Percentiles rank a stretch among this genome's conserved stretches.
These are phyloP conservation scores for Myotis brandtii DNA, from an alignment of 2,113 vertebrate genomes.

Conservation along the genomic window DNA sequence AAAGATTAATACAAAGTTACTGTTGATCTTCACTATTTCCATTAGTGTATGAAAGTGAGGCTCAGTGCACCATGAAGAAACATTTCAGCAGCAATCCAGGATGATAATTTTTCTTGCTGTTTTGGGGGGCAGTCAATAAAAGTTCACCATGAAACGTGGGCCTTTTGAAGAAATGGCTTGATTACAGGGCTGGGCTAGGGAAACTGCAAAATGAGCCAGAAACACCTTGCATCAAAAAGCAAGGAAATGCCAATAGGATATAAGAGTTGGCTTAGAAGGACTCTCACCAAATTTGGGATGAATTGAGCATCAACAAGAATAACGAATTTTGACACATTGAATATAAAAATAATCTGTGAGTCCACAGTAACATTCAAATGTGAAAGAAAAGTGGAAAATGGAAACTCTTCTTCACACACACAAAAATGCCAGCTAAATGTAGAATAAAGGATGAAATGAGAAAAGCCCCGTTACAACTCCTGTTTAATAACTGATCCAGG, in stretches of 20 bases:
- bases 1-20: slow-evolving; percentile 15
- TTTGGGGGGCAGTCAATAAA: background rate
- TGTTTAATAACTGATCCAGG: background rate
- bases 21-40: background rate
- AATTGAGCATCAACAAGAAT: background rate
- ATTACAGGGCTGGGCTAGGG: background rate
- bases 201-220: slow-evolving; percentile 14
- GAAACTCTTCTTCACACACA: background rate
- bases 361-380: slow-evolving; percentile 8
- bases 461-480: background rate
- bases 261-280: background rate
- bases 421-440: background rate
- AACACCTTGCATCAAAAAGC: background rate
- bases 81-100: slow-evolving; percentile 3
- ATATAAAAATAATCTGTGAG: slow-evolving; percentile 10
- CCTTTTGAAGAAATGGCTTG: background rate
- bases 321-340: background rate
- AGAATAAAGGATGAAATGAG: background rate
- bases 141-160: background rate
- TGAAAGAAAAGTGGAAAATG: background rate
- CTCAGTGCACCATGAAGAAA: background rate
- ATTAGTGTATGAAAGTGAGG: background rate
- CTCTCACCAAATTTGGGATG: background rate
- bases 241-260: background rate
- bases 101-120: background rate